Percentiles rank a stretch among this genome's conserved stretches.
Evolutionary conservation across 23 tunicate genomes (phyloP).

Genomic region (Botrylloides violaceus): DNA sequence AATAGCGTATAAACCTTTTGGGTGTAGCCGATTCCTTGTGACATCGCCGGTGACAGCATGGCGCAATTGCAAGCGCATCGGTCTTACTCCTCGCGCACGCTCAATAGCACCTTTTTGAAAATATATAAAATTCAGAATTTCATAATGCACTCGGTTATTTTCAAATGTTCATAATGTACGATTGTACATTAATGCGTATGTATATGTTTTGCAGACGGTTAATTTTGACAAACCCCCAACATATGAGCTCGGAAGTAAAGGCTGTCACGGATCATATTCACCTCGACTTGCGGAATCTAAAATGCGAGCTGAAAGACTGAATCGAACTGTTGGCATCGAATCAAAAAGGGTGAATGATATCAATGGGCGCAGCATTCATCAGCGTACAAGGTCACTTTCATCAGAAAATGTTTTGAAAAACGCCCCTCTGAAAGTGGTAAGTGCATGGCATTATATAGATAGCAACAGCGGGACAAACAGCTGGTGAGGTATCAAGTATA

Average conservation of each 20-base stretch:
- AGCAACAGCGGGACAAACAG: no score
- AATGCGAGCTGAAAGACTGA: constrained; percentile 16
- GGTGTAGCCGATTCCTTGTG: no score
- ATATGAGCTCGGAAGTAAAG: constrained; percentile 8
- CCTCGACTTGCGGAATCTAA: constrained; percentile 20
- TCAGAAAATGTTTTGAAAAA: not conserved
- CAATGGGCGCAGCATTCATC: not conserved
- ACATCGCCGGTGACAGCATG: no score
- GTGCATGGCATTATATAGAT: no score
- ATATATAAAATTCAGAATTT: no score
- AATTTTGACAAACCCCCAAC: constrained; percentile 14
- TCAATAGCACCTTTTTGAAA: no score
- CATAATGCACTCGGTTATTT: no score
- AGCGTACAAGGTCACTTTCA: not conserved
- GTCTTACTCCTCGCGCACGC: no score
- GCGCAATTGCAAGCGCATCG: no score
- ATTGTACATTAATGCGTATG: not conserved
- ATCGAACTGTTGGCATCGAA: not conserved
- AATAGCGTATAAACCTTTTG: no score
- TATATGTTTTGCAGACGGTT: not conserved
- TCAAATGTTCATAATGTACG: no score
- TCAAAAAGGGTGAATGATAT: not conserved
- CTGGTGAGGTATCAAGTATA: no score
- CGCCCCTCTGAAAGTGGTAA: not conserved
- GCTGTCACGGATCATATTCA: constrained; percentile 16